phyloP scores from a whole-genome alignment of 2,113 vertebrate genomes.

The Sprattus sprattus region DNA sequence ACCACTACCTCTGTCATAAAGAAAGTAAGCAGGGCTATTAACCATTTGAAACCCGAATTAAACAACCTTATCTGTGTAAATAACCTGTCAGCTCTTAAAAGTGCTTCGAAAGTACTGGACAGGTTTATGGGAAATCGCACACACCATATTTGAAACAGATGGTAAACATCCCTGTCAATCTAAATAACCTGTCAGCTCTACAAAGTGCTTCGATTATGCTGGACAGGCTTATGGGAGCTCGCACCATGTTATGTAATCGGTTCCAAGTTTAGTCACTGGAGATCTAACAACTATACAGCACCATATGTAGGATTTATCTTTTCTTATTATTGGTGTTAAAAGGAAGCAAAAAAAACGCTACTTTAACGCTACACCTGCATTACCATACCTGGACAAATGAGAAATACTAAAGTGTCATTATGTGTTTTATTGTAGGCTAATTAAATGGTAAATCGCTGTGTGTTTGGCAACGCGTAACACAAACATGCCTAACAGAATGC shows the following conservation, averaged over 20 bases:
- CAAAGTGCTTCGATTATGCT: not conserved
- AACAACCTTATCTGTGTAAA: too few species aligned
- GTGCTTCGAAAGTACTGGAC: too few species aligned
- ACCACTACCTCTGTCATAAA: not conserved
- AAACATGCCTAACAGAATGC: not conserved
- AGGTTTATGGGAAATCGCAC: too few species aligned
- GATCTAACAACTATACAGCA: not conserved
- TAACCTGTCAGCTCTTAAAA: too few species aligned
- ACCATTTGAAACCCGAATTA: not conserved
- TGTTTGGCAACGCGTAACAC: not conserved
- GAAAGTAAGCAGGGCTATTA: not conserved
- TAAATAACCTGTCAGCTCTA: not conserved
- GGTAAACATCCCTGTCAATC: not conserved
- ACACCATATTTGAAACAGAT: too few species aligned
- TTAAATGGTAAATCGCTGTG: not conserved
- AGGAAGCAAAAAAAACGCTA: not conserved
- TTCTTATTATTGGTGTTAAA: not conserved
- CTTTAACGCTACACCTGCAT: not conserved
- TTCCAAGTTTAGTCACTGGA: not conserved
- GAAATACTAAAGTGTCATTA: not conserved
- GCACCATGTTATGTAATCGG: not conserved
- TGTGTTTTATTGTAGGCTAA: not conserved
- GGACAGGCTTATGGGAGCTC: not conserved
- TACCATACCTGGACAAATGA: not conserved
- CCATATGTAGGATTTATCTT: not conserved